phyloP scores from a whole-genome alignment of 2,113 vertebrate species.

The Corythaeola cristata region DNA sequence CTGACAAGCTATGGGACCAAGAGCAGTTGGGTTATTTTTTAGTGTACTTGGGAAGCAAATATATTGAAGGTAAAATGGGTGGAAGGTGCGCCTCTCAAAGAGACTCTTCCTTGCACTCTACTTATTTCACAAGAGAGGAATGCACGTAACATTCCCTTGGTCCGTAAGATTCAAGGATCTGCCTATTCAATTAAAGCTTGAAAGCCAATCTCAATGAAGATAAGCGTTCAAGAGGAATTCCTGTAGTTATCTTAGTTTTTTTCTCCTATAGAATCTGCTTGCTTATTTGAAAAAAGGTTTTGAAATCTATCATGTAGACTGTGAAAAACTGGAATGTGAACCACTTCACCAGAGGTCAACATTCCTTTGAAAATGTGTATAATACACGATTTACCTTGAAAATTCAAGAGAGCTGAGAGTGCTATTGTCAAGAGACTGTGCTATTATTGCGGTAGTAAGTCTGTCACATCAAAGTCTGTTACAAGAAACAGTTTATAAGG shows the following conservation, averaged over 20 bases:
- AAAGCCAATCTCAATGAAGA: not conserved
- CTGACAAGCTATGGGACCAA: not conserved
- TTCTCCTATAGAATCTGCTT: not conserved
- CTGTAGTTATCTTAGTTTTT: not conserved
- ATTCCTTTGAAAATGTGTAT: not conserved
- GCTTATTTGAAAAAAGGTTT: not conserved
- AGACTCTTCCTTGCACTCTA: not conserved
- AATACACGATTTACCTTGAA: not conserved
- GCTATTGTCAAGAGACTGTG: not conserved
- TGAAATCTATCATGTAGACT: not conserved
- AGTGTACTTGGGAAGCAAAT: not conserved
- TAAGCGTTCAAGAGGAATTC: not conserved
- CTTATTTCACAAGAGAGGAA: not conserved
- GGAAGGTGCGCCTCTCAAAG: not conserved
- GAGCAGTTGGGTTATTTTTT: not conserved
- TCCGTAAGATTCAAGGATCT: not conserved
- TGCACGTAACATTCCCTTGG: accelerated
- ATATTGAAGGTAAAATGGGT: not conserved
- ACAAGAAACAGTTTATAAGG: not conserved
- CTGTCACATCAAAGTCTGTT: not conserved
- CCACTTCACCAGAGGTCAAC: not conserved
- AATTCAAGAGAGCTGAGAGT: not conserved
- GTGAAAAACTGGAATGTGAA: not conserved
- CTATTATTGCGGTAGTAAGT: not conserved
- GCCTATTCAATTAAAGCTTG: not conserved